phyloP scores from a whole-genome alignment of 2,113 vertebrate genomes.

The Hippolais icterina region DNA sequence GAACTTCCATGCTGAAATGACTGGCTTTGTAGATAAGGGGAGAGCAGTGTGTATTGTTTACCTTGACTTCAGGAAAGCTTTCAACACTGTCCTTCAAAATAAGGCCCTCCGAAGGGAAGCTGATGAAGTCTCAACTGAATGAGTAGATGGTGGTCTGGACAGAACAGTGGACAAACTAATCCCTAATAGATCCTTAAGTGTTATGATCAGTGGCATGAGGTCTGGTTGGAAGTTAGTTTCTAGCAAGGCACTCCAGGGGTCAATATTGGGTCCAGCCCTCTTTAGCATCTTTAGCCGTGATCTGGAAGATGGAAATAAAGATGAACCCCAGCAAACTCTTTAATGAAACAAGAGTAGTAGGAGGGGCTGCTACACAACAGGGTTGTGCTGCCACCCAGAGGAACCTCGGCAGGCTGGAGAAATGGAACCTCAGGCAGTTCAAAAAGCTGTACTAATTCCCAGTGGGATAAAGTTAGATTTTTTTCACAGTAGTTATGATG shows the following conservation, averaged over 20 bases:
- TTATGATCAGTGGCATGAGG: neutral
- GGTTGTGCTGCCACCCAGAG: neutral
- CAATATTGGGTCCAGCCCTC: neutral
- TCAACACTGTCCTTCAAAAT: neutral
- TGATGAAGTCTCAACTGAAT: neutral
- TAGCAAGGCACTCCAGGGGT: neutral
- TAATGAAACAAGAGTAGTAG: neutral
- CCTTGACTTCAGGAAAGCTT: neutral
- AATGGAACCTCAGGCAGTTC: neutral
- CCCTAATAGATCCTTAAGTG: neutral
- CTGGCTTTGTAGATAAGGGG: neutral
- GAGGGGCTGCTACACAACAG: neutral
- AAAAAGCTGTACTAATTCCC: neutral
- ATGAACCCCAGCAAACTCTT: neutral
- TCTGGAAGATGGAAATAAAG: neutral
- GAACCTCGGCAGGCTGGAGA: neutral
- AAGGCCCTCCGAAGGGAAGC: neutral
- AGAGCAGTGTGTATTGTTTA: neutral
- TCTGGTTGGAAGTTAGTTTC: neutral
- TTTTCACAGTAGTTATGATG: neutral
- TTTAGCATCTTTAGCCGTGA: neutral
- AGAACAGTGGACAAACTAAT: neutral
- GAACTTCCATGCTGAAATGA: neutral
- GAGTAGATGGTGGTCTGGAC: neutral
- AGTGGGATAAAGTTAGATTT: neutral